Percentiles rank a stretch among this genome's conserved stretches.
These are phyloP conservation scores for Epizoanthus stellaris DNA, from an alignment of 92 coral and sea anemone species.

Conservation along the genomic window DNA sequence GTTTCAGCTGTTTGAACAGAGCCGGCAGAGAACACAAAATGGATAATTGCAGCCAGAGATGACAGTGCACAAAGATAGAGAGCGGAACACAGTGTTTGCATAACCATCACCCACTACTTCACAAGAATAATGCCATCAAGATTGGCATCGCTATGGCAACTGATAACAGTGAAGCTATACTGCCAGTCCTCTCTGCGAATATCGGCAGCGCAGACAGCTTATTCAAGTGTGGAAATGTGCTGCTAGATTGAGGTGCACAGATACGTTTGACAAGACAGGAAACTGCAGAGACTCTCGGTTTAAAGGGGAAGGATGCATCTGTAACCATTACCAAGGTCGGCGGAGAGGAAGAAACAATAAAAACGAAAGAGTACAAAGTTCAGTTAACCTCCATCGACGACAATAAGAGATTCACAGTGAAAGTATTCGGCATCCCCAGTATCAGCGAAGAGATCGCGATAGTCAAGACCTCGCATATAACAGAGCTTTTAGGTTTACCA, in stretches of 20 bases:
- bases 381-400: background rate
- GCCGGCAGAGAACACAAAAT: slow-evolving; percentile 59
- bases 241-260: slow-evolving; percentile 39
- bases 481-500: slow-evolving; percentile 19
- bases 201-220: slow-evolving; percentile 34
- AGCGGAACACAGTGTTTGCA: slow-evolving; percentile 21
- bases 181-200: slow-evolving; percentile 61
- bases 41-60: slow-evolving; percentile 50
- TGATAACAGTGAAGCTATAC: slow-evolving; percentile 33
- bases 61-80: slow-evolving; percentile 41
- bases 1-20: slow-evolving; percentile 66
- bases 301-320: slow-evolving; percentile 29
- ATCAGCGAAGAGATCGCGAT: slow-evolving; percentile 43
- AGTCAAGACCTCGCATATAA: slow-evolving; percentile 25
- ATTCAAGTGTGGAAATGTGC: slow-evolving; percentile 29
- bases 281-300: background rate
- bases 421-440: slow-evolving; percentile 39
- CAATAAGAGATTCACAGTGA: background rate
- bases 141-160: slow-evolving; percentile 25
- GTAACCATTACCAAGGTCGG: slow-evolving; percentile 66
- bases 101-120: slow-evolving; percentile 31
- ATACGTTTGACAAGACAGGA: slow-evolving; percentile 31
- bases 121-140: background rate
- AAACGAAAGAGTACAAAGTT: slow-evolving; percentile 47
- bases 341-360: slow-evolving; percentile 49